A percentile compares a stretch with the other conserved stretches of the same genome.
These are phyloP conservation scores for Siniperca knerii DNA, from an alignment of 2,113 vertebrate genomes.

Conservation along the genomic window DNA sequence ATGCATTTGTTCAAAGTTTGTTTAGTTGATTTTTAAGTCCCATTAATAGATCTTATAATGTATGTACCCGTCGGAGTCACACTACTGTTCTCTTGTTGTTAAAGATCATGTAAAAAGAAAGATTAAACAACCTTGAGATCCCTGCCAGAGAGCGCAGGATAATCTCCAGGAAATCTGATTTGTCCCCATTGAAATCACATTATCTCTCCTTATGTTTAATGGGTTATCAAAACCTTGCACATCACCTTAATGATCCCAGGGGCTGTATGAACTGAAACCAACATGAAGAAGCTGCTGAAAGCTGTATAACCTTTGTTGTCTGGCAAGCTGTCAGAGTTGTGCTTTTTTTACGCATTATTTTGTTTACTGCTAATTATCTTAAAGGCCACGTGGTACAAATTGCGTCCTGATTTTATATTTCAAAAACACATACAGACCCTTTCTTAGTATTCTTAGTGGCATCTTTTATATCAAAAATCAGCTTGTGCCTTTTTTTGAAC, in stretches of 20 bases:
- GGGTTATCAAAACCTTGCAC: slow-evolving; percentile 25
- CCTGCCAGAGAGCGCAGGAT: slow-evolving; percentile 9
- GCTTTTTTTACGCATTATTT: background rate
- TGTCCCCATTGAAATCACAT: slow-evolving; percentile 44
- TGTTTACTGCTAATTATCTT: background rate
- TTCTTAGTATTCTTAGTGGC: background rate
- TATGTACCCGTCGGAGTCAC: background rate
- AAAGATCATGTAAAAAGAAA: background rate
- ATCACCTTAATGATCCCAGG: slow-evolving; percentile 27
- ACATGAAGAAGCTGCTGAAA: background rate
- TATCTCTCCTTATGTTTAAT: slow-evolving; percentile 37
- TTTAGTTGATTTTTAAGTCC: slow-evolving; percentile 18
- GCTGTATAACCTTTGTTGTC: background rate
- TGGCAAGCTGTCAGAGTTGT: background rate
- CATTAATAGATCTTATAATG: background rate
- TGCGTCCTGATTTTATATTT: background rate
- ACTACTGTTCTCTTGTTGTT: background rate
- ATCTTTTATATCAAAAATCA: background rate
- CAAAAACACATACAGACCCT: background rate
- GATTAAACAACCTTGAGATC: slow-evolving; percentile 5
- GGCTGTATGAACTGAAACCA: slow-evolving; percentile 8
- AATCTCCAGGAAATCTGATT: slow-evolving; percentile 36
- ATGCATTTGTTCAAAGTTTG: background rate
- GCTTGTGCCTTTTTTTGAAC: background rate
- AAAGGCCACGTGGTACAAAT: background rate